Base-by-base conservation (phyloP, 1,140 invertebrate species). In the Drosophila tropicalis region DNA sequence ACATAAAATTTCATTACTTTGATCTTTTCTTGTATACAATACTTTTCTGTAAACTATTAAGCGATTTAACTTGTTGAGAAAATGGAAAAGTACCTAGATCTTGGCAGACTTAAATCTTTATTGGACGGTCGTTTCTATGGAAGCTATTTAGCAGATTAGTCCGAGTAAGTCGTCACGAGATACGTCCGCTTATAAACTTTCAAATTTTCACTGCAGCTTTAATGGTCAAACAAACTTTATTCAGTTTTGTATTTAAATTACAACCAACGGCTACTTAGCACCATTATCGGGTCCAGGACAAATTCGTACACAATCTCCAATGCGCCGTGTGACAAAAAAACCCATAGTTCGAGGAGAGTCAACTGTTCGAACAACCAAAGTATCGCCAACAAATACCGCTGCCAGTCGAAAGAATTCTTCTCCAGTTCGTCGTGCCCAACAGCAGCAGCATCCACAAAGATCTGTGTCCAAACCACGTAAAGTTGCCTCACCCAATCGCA, bases 391-490 rank as follows among this genome's bases (percentile, higher is more conserved):
- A 9, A 10, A 36, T 7, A 7, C 58, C 5, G 17, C 34, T 22
- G 9, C 13, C 29, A 15, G 15, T 3, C 17, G 12, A 17, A 34
- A 57, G 32, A 17, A 1, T 7, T 51, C 44, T 22, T 19, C 44
- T 22, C 44, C 44, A 22, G 32, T 17, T 47, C n/a, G 17, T 6
- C 47, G 40, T 13, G 57, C 57, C 10, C 67, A 63, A 22, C 61
- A 55, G 13, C 61, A 55, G 13, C 69, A 51, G 19, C 17, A 51
- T 12, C 36, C 34, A 32, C 44, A 51, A 12, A 15, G 29, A 19
- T 10, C 41, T 0, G 10, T 44, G 6, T 22, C 62, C 5, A 73
- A 70, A 39, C 55, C 44, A 5, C 75, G 72, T n/a, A 63, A 47
- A 15, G 40, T 39, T 5, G 32, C 19, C 3, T 36, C 44, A 51